These are phyloP conservation scores for Uropsilus gracilis DNA, from an alignment of 2,113 vertebrate genomes.

Conservation along the genomic window DNA sequence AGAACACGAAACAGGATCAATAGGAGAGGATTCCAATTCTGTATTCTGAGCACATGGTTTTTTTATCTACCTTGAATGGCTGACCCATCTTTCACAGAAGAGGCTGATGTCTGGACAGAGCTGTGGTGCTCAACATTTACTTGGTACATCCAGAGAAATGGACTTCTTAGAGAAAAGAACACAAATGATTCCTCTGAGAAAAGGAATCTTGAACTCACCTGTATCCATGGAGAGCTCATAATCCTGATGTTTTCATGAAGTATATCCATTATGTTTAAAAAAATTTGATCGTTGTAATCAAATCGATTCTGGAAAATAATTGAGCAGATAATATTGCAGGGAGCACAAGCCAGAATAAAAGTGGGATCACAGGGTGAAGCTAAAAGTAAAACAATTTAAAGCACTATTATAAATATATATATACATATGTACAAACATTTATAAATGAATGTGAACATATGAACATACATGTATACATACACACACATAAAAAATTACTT, in stretches of 20 bases:
- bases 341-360: background rate
- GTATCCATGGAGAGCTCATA: conserved; percentile 30
- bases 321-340: conserved; percentile 59
- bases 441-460: too few relatives aligned
- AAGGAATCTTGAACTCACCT: conserved; percentile 16
- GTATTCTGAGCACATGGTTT: background rate
- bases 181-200: background rate
- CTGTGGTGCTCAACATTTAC: background rate
- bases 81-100: background rate
- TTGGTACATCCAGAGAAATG: background rate
- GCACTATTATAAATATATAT: too few relatives aligned
- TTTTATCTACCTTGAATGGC: background rate
- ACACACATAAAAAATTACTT: too few relatives aligned
- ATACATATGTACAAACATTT: too few relatives aligned
- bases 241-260: background rate
- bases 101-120: background rate
- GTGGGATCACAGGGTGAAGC: conserved; percentile 50
- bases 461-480: too few relatives aligned
- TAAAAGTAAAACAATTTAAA: background rate
- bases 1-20: background rate
- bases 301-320: conserved; percentile 48
- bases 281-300: conserved; percentile 28
- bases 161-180: background rate
- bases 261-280: background rate
- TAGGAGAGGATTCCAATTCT: background rate